Evolutionary conservation across 2,888 invertebrate genomes (phyloP).

Genomic region (Sepioteuthis lessoniana): DNA sequence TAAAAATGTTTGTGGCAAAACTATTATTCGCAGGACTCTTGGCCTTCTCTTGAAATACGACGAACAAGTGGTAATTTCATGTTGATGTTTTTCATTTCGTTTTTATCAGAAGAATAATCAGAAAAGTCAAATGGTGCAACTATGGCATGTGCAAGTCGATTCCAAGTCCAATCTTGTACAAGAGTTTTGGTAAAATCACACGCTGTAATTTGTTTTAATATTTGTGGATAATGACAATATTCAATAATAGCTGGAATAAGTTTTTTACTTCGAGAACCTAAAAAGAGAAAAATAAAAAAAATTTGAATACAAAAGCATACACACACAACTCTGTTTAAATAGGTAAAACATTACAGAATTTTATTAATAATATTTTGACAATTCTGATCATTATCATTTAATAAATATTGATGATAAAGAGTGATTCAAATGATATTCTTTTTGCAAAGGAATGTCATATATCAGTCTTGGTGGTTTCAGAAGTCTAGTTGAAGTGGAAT

Average conservation of each 20-base stretch:
- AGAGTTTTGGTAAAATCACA: conserved; percentile 68
- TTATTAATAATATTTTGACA: too few species aligned
- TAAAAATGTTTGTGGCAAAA: neutral
- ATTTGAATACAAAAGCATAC: neutral
- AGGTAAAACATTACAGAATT: too few species aligned
- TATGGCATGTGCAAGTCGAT: conserved; percentile 87
- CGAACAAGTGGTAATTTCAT: conserved; percentile 35
- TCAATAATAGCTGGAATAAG: conserved; percentile 68
- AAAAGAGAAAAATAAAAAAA: conserved; percentile 47
- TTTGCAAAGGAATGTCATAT: too few species aligned
- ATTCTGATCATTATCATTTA: too few species aligned
- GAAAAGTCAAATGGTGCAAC: conserved; percentile 81
- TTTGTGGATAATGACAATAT: conserved; percentile 61
- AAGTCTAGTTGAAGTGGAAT: too few species aligned
- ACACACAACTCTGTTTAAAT: too few species aligned
- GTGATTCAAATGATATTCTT: too few species aligned
- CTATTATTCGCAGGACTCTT: neutral
- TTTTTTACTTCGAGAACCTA: conserved; percentile 69
- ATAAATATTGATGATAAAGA: too few species aligned
- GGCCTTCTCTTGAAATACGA: neutral
- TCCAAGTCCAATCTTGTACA: conserved; percentile 79
- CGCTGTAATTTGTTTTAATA: conserved; percentile 64
- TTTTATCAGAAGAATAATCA: conserved; percentile 34
- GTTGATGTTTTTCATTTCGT: neutral
- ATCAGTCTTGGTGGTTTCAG: too few species aligned